A percentile compares a stretch with the other conserved stretches of the same genome.
phyloP scores from a whole-genome alignment of 1,140 invertebrate genomes.

The Choristoneura fumiferana region DNA sequence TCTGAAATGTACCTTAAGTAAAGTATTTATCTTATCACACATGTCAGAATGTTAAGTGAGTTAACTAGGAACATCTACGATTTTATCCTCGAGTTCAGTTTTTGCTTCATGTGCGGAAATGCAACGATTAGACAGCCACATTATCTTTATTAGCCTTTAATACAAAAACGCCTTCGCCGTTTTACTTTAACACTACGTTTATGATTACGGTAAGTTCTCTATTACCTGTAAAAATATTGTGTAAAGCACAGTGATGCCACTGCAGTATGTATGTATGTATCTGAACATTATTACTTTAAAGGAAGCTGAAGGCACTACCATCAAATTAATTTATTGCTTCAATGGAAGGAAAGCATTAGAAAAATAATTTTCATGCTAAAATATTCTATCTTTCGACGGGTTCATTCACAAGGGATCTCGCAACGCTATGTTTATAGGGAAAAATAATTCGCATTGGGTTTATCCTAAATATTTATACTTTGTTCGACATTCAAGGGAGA shows the following conservation, averaged over 20 bases:
- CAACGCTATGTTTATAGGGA: constrained; percentile 47
- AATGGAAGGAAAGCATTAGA: constrained; percentile 69
- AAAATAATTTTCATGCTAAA: constrained; percentile 65
- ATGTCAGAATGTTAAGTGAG: constrained; percentile 59
- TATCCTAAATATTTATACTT: constrained; percentile 33
- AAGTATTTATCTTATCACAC: constrained; percentile 49
- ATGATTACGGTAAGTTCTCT: constrained; percentile 73
- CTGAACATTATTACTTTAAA: constrained; percentile 55
- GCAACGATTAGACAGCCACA: constrained; percentile 74
- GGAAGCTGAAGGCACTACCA: constrained; percentile 76
- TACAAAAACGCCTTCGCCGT: constrained; percentile 69
- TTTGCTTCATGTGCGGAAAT: constrained; percentile 69
- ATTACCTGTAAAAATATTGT: constrained; percentile 75
- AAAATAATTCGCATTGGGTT: constrained; percentile 33
- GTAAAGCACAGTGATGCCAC: constrained; percentile 66
- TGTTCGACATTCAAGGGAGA: constrained; percentile 33
- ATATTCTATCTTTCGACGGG: constrained; percentile 51
- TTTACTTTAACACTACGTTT: constrained; percentile 69
- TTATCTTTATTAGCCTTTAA: constrained; percentile 61
- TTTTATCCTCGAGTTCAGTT: constrained; percentile 51
- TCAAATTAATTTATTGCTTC: constrained; percentile 72
- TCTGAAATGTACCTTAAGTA: constrained; percentile 37
- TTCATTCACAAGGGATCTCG: constrained; percentile 43
- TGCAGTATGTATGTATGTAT: constrained; percentile 60
- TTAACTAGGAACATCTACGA: constrained; percentile 72